Percentiles rank a stretch among this genome's conserved stretches.
Conservation (phyloP, 2,797 vertebrate species). For the Phoeniculus purpureus region DNA sequence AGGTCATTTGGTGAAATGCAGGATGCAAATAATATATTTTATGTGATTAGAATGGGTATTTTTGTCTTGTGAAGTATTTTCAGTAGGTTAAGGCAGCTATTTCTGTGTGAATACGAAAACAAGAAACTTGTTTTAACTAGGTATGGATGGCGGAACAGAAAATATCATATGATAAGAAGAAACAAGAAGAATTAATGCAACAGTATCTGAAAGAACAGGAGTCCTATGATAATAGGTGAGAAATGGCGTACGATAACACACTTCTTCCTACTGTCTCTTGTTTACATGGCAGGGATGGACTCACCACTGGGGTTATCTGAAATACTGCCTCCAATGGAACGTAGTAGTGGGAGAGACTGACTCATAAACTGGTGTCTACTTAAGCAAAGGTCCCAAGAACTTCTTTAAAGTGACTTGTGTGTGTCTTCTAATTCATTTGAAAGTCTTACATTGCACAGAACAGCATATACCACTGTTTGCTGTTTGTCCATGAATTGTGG, state of each 20-base stretch:
- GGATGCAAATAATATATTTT: not conserved
- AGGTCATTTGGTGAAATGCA: not conserved
- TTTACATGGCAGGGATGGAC: not conserved
- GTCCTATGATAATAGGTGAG: conserved; percentile 95
- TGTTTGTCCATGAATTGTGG: not conserved
- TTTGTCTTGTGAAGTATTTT: not conserved
- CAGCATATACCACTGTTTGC: not conserved
- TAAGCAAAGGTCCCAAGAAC: not conserved
- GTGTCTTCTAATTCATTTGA: not conserved
- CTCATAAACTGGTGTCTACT: not conserved
- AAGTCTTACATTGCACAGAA: rapidly evolving
- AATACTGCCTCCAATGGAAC: not conserved
- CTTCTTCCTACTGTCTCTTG: not conserved
- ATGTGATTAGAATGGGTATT: rapidly evolving
- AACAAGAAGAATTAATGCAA: conserved; percentile 97
- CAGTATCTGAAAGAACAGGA: conserved; percentile 98
- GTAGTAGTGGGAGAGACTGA: not conserved
- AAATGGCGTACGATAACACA: not conserved
- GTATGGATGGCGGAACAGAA: conserved; percentile 99
- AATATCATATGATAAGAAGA: conserved; percentile 94
- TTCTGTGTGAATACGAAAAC: not conserved
- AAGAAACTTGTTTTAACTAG: conserved; percentile 74
- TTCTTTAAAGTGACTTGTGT: not conserved
- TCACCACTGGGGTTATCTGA: not conserved
- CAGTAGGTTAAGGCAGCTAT: not conserved